Conservation (phyloP, 2,113 vertebrate genomes). For the Mesoclemmys tuberculata region DNA sequence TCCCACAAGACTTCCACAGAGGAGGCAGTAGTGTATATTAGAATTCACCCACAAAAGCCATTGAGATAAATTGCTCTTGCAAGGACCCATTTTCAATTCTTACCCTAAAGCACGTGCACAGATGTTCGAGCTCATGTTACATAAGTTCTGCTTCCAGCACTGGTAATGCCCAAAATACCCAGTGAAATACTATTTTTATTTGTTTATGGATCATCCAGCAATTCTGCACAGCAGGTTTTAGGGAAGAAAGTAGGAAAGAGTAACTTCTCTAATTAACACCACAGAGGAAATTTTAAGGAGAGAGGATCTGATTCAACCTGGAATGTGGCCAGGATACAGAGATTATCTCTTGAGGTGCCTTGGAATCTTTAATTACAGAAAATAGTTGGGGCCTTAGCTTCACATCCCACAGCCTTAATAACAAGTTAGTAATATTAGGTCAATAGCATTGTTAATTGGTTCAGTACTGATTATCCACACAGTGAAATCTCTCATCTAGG, state of each 20-base stretch:
- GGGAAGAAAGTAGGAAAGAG: neutral
- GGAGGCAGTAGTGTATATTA: neutral
- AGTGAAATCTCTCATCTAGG: neutral
- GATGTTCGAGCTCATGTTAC: neutral
- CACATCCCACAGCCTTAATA: neutral
- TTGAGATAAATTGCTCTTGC: neutral
- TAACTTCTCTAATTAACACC: neutral
- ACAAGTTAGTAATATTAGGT: neutral
- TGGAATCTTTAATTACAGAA: neutral
- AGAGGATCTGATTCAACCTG: neutral
- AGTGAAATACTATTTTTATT: neutral
- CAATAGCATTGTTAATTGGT: neutral
- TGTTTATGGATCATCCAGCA: neutral
- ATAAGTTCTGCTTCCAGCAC: neutral
- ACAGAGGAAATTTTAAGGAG: neutral
- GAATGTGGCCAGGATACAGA: accelerated
- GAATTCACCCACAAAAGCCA: neutral
- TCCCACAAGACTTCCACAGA: neutral
- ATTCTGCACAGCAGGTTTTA: neutral
- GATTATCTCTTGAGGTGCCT: accelerated
- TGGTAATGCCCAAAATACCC: neutral
- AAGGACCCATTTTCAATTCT: neutral
- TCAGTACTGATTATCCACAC: neutral
- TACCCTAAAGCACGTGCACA: neutral
- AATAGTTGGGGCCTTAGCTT: neutral